Conservation (phyloP, 2,888 invertebrate species). For the Drosophila aldrichi region DNA sequence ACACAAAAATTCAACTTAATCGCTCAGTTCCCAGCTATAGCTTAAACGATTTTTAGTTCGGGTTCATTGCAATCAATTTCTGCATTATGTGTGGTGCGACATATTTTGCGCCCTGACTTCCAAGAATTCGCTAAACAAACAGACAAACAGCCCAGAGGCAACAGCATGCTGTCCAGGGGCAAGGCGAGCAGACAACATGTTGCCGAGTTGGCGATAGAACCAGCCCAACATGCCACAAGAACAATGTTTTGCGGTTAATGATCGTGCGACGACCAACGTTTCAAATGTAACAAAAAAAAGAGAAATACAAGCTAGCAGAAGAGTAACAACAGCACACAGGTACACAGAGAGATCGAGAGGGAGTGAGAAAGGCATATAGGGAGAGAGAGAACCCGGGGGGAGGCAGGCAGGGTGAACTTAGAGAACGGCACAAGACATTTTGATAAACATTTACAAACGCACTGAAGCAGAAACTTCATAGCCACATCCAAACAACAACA, state of each 20-base stretch:
- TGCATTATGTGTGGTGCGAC: constrained; percentile 41
- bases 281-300: constrained; percentile 75
- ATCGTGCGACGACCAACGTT: constrained; percentile 74
- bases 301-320: constrained; percentile 35
- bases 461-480: constrained; percentile 75
- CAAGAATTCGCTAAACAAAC: constrained; percentile 49
- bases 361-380: constrained; percentile 4
- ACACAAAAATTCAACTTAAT: no score
- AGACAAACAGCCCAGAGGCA: constrained; percentile 42
- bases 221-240: constrained; percentile 66
- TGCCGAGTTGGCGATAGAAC: constrained; percentile 46
- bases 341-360: not conserved
- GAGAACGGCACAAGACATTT: constrained; percentile 79
- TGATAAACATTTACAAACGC: constrained; percentile 80
- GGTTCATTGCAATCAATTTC: constrained; percentile 34
- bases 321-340: constrained; percentile 22
- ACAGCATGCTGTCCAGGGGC: not conserved
- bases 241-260: constrained; percentile 83
- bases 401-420: constrained; percentile 21
- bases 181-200: constrained; percentile 35
- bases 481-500: constrained; percentile 43
- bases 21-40: not conserved
- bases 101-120: constrained; percentile 60
- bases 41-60: constrained; percentile 1
- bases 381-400: constrained; percentile 10